Evolutionary conservation across 2,888 invertebrate species (phyloP), one percentile per base, ranked within the genome.

Genomic region (Trissoscelio sp.): DNA sequence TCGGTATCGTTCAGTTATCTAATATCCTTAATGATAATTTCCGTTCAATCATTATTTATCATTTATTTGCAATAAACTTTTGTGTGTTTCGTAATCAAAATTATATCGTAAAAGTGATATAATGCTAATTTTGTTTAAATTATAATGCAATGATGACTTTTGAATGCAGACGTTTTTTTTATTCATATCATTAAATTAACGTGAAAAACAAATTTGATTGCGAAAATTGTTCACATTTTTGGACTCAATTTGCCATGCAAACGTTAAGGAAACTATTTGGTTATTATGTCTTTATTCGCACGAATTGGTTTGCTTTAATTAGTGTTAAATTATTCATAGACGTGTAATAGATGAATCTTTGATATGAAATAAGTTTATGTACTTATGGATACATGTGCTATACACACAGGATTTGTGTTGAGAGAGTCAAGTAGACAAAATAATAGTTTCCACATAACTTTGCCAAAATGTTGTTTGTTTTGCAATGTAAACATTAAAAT

Each of bases 221-320:
- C 20, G 9, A 53, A 34, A 53, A 57, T 57, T 3, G 11, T 16
- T 37, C 7, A 5, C 57, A 37, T 57, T 20, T 37, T 37, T 4
- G n/a, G 24, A 24, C 22, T 42, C 7, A 22, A 60, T 44, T 44
- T 44, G 12, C 3, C 44, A 28, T 7, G 28, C 16, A 28, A 60
- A 28, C 12, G 3, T 28, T 16, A 9, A 42, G 44, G 4, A 64
- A 37, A 39, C 44, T 51, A 20, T 64, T 51, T 14, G 22, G 37
- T 51, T 48, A 51, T 51, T 51, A 51, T 46, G 37, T 37, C 34
- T 46, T 70, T 58, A 57, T 46, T 46, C 48, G 58, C 70, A 28
- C 44, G 70, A 70, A 44, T 48, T 51, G 39, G 37, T 58, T 48
- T 37, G 39, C 44, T 70, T 70, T 48, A 70, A 70, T 70, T 55